Percentiles rank a stretch among this genome's conserved stretches.
Evolutionary conservation across 2,888 invertebrate genomes (phyloP).

Genomic region (Parthenolecanium corni): DNA sequence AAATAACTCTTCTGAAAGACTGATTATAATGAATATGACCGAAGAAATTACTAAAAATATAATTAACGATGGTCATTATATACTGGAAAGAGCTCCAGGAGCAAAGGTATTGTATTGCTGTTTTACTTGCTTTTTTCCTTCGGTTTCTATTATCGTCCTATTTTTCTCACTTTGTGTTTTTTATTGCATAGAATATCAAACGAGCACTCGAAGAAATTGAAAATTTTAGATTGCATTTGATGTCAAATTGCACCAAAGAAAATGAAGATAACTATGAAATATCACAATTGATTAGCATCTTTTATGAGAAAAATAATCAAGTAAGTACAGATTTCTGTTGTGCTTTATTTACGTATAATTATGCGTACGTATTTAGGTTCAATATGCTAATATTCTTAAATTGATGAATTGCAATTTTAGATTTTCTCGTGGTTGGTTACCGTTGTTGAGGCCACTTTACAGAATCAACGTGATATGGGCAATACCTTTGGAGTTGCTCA

Average conservation of each 20-base stretch:
- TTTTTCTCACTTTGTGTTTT: not conserved
- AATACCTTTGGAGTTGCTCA: conserved; percentile 51
- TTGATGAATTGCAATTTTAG: conserved; percentile 35
- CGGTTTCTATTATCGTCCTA: not conserved
- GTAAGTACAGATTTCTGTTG: conserved; percentile 34
- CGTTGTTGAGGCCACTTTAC: conserved; percentile 59
- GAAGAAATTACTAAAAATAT: conserved; percentile 29
- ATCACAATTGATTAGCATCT: conserved; percentile 54
- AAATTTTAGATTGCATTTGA: conserved; percentile 54
- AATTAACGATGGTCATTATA: conserved; percentile 52
- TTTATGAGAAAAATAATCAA: conserved; percentile 56
- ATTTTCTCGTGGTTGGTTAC: conserved; percentile 62
- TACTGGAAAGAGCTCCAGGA: conserved; percentile 57
- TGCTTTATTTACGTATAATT: no score
- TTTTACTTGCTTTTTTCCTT: not conserved
- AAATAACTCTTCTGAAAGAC: conserved; percentile 16
- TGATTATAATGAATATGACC: conserved; percentile 26
- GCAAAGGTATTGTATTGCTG: conserved; percentile 44
- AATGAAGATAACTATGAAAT: conserved; percentile 56
- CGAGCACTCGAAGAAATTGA: conserved; percentile 59
- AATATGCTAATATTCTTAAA: conserved; percentile 5
- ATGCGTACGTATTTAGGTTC: not conserved
- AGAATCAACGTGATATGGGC: conserved; percentile 64
- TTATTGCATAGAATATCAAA: conserved; percentile 45
- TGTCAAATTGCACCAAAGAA: conserved; percentile 52